Percentiles rank a stretch among this genome's conserved stretches.
These are phyloP conservation scores for Eupleurogrammus muticus DNA, from an alignment of 2,797 vertebrate genomes.

Conservation along the genomic window DNA sequence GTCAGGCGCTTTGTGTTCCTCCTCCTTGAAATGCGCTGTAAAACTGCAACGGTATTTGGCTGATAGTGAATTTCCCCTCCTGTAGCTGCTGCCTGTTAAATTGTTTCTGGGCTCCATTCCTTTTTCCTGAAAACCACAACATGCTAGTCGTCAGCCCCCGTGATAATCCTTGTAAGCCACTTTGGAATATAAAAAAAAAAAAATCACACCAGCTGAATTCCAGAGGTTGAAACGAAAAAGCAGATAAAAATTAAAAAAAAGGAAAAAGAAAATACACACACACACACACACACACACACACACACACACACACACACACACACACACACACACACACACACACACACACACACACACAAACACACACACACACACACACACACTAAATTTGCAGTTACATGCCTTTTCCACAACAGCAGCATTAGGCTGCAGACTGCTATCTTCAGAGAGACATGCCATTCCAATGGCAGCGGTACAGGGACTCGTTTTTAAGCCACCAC, in stretches of 20 bases:
- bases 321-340: too few relatives aligned
- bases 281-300: too few relatives aligned
- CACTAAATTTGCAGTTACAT: conserved; percentile 23
- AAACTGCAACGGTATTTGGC: conserved; percentile 8
- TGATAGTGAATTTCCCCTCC: conserved; percentile 5
- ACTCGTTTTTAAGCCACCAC: conserved; percentile 36
- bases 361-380: too few relatives aligned
- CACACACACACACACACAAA: too few relatives aligned
- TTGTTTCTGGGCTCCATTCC: conserved; percentile 12
- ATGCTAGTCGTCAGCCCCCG: conserved; percentile 30
- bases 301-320: too few relatives aligned
- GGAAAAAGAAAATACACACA: background rate
- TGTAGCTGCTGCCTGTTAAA: conserved; percentile 15
- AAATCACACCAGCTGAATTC: conserved; percentile 15
- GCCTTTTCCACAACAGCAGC: conserved; percentile 33
- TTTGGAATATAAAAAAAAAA: conserved; percentile 28
- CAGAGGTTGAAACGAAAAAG: conserved; percentile 5
- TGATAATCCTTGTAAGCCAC: conserved; percentile 35
- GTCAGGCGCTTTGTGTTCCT: background rate
- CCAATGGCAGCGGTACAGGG: conserved; percentile 21
- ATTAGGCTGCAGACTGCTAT: conserved; percentile 33
- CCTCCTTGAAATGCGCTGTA: background rate
- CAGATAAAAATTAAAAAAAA: conserved; percentile 6
- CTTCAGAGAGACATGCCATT: conserved; percentile 33
- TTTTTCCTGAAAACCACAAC: conserved; percentile 17